Base-by-base conservation (phyloP, 2,888 invertebrate species). In the Heterodera filipjevi region DNA sequence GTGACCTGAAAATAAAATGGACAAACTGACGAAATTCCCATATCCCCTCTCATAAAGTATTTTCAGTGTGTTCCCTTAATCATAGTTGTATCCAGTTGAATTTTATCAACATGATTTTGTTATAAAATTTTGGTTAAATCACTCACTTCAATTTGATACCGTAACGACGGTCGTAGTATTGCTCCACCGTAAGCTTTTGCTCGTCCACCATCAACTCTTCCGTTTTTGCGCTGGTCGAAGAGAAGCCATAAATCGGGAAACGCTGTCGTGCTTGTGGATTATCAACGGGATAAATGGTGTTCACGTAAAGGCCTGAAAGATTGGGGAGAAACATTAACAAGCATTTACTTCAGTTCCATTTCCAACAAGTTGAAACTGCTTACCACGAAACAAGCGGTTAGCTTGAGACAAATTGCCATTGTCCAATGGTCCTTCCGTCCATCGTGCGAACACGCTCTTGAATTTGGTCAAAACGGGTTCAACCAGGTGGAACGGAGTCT, bases 401-500 rank as follows among this genome's bases (percentile, higher is more conserved):
- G 12, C 27, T 27, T 59, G 59, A 8, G 10, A 2, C 27, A 59
- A 27, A 27, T n/a, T 27, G 12, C 59, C 59, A 27, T 59, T 59
- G 5, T 59, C 59, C 59, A 59, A n/a, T 12, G 27, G 3, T 22
- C 59, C 59, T 2, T 27, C 10, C 5, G n/a, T n/a, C 59, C 59
- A 59, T 5, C 59, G 27, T 5, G 59, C 27, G 22, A 27, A n/a
- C 10, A 59, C 22, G 1, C 14, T 44, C 3, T n/a, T 10, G 39
- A 73, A 33, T 16, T 73, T 73, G 0, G 10, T 16, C 0, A 64
- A 27, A 22, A 73, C 49, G 1, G 22, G 0, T 73, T 79, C 77
- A 5, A 79, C 79, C 12, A 70, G 1, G 71, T 79, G 79, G 33
- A 79, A 79, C 3, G 79, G 78, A 1, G 79, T 77, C 77, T 79